phyloP scores from a whole-genome alignment of 2,113 vertebrate genomes.

The Cyanoliseus patagonus region DNA sequence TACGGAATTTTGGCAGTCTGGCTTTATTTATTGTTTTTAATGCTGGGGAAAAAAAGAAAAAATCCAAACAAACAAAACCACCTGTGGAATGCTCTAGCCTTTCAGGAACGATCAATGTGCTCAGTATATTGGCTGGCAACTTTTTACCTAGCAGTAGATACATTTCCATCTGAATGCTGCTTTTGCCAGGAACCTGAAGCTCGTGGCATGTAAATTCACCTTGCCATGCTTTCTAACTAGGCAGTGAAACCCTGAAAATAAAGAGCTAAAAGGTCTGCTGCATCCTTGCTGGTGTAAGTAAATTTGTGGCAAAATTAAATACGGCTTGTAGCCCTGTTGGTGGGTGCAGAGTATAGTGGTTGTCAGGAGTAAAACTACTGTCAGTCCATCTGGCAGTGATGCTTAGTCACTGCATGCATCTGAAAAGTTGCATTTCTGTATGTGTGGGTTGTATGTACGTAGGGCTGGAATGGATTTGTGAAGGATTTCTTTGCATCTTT shows the following conservation, averaged over 20 bases:
- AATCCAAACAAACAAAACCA: not conserved
- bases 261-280: not conserved
- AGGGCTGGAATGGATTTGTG: not conserved
- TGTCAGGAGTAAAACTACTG: not conserved
- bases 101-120: not conserved
- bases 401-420: not conserved
- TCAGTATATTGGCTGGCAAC: not conserved
- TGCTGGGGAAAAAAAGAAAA: not conserved
- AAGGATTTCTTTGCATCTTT: not conserved
- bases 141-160: not conserved
- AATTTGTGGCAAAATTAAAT: not conserved
- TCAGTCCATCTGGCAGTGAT: not conserved
- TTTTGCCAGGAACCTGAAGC: not conserved
- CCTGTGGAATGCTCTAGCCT: not conserved
- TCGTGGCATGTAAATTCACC: not conserved
- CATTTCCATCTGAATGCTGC: not conserved
- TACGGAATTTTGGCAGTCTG: not conserved
- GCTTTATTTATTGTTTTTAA: not conserved
- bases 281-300: not conserved
- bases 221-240: not conserved
- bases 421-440: not conserved
- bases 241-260: not conserved
- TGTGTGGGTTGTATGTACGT: not conserved
- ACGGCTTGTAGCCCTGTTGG: not conserved
- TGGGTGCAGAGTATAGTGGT: not conserved